These are phyloP conservation scores for Saturnia japonica DNA, from an alignment of 2,888 invertebrate species.

Conservation along the genomic window DNA sequence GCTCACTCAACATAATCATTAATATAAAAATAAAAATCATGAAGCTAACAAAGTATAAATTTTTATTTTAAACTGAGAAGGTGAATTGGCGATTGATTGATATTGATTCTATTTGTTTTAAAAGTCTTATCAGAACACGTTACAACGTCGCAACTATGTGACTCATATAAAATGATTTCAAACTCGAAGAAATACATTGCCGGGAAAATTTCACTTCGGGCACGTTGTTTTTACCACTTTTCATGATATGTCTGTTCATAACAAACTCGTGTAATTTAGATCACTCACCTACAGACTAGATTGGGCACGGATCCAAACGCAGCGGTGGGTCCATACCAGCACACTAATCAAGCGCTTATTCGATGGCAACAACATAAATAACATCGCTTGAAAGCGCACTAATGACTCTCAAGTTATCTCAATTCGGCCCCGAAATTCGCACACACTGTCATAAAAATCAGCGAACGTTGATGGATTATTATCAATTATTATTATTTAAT, in stretches of 20 bases:
- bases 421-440: constrained; percentile 1
- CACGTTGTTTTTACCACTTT: not conserved
- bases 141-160: not conserved
- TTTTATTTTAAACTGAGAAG: no score
- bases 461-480: not conserved
- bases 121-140: not conserved
- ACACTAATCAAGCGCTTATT: constrained; percentile 15
- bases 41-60: no score
- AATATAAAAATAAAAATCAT: no score
- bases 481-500: no score
- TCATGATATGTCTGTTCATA: constrained; percentile 6
- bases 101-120: no score
- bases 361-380: constrained; percentile 47
- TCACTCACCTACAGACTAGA: constrained; percentile 1
- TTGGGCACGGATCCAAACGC: constrained; percentile 12
- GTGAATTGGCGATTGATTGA: no score
- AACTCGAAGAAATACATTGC: not conserved
- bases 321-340: constrained; percentile 13
- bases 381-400: constrained; percentile 58
- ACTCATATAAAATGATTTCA: not conserved
- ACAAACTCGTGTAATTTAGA: constrained; percentile 5
- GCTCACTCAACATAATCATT: no score
- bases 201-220: not conserved
- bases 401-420: constrained; percentile 44
- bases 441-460: not conserved